These are phyloP conservation scores for Pogonocichla stellata DNA, from an alignment of 2,113 vertebrate species.

Conservation along the genomic window DNA sequence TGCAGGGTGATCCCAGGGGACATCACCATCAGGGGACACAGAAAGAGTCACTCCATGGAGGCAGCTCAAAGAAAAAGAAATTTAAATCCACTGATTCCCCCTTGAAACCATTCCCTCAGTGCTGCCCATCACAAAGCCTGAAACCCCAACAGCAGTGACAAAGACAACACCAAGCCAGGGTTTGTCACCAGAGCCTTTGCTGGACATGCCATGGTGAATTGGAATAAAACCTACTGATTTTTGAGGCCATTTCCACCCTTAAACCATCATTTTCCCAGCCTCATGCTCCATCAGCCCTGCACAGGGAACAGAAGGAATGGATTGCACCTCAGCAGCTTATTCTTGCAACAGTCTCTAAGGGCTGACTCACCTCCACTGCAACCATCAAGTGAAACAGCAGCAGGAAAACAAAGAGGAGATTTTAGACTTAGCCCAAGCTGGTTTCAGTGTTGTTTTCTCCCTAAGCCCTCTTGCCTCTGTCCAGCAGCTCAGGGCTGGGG, in stretches of 20 bases:
- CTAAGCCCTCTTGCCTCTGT: background rate
- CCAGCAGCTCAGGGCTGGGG: background rate
- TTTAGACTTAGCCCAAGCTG: background rate
- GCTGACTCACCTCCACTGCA: background rate
- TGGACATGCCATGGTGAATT: background rate
- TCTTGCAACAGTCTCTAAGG: background rate
- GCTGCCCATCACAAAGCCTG: accelerated
- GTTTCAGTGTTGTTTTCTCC: background rate
- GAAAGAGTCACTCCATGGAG: background rate
- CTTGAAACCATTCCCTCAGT: background rate
- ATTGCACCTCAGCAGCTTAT: background rate
- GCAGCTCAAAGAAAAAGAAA: background rate
- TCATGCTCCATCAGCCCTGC: background rate
- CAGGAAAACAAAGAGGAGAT: background rate
- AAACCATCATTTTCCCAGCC: background rate
- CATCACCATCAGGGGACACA: accelerated
- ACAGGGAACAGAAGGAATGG: background rate
- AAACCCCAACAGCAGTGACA: accelerated
- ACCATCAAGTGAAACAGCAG: background rate
- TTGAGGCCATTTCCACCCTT: background rate
- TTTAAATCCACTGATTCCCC: accelerated
- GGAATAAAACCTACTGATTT: background rate
- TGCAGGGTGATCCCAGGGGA: background rate
- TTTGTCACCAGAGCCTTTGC: background rate
- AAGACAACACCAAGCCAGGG: background rate